phyloP scores from a whole-genome alignment of 2,113 vertebrate species.

The Cryptotis parvus region DNA sequence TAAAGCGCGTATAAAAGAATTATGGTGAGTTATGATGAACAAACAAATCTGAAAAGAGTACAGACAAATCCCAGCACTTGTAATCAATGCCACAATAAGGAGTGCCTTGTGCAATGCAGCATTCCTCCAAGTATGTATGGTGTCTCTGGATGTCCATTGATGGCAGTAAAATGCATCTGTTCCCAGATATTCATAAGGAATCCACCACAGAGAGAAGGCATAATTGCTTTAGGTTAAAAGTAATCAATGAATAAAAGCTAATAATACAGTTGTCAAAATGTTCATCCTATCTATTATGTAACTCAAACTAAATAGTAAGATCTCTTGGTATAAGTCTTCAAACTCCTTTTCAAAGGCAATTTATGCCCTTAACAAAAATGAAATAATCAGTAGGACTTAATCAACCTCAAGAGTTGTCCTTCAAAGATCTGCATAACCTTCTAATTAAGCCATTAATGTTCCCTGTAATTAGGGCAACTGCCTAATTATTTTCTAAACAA shows the following conservation, averaged over 20 bases:
- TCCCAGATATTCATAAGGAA: not conserved
- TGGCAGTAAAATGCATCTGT: not conserved
- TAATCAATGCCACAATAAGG: not conserved
- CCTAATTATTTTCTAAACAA: not conserved
- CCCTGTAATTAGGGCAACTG: not conserved
- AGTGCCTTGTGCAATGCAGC: not conserved
- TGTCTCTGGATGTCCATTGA: not conserved
- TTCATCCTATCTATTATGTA: not conserved
- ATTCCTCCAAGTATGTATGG: too few relatives aligned
- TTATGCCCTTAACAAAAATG: not conserved
- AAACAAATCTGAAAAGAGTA: not conserved
- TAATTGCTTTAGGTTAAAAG: not conserved
- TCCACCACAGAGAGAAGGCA: not conserved
- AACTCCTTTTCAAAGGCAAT: not conserved
- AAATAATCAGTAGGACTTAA: not conserved
- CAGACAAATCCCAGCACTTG: not conserved
- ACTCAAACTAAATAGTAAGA: not conserved
- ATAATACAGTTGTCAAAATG: not conserved
- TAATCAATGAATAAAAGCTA: not conserved
- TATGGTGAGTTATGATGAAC: not conserved
- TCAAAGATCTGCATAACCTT: not conserved
- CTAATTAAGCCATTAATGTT: slow-evolving; percentile 22
- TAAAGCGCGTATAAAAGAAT: not conserved
- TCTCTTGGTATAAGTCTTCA: not conserved
- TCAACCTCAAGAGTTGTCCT: not conserved